These are phyloP conservation scores for Cephonodes hylas DNA, from an alignment of 2,888 invertebrate species.

Conservation along the genomic window DNA sequence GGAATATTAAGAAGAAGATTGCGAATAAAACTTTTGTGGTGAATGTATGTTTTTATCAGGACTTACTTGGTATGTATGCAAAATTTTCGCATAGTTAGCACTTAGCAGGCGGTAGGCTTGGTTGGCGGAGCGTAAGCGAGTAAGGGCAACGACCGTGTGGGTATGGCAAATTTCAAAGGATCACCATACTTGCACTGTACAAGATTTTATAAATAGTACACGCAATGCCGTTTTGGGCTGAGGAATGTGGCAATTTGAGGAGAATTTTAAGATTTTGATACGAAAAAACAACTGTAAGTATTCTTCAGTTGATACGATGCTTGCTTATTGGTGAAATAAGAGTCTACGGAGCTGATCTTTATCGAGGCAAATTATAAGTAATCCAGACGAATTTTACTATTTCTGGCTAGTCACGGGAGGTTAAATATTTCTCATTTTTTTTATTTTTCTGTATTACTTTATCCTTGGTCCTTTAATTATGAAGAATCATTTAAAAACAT, in stretches of 20 bases:
- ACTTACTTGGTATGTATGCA: neutral
- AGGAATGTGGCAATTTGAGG: neutral
- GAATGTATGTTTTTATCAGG: neutral
- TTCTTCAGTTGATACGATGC: neutral
- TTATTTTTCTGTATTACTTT: no score
- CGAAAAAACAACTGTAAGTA: neutral
- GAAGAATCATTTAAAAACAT: no score
- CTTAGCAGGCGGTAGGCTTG: conserved; percentile 18
- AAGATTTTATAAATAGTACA: conserved; percentile 7
- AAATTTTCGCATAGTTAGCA: conserved; percentile 5
- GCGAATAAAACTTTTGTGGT: no score
- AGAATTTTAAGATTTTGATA: neutral
- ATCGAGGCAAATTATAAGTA: no score
- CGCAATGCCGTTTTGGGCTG: neutral
- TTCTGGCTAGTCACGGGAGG: no score
- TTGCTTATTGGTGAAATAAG: no score
- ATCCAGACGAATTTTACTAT: no score
- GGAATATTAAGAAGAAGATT: no score
- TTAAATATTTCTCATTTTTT: no score
- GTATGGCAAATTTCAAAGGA: conserved; percentile 31
- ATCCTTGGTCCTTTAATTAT: no score
- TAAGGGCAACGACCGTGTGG: conserved; percentile 45
- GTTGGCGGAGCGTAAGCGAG: conserved; percentile 44
- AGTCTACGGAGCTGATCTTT: no score
- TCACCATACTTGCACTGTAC: conserved; percentile 1